phyloP scores from a whole-genome alignment of 2,113 vertebrate species.

The Choloepus hoffmanni region DNA sequence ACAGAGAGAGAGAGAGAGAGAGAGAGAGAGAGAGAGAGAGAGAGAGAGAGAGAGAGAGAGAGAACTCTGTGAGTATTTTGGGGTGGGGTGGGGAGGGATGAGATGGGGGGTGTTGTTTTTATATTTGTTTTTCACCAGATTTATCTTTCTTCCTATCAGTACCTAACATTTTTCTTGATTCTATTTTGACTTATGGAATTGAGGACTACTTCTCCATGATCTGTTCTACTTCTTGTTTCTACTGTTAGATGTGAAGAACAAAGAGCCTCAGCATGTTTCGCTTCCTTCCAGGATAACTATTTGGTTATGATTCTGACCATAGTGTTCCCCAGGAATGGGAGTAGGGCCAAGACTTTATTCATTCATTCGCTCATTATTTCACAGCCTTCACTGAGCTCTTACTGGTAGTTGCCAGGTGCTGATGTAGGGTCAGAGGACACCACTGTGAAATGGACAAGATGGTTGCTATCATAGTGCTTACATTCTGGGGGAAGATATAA shows the following conservation, averaged over 20 bases:
- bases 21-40: too few relatives aligned
- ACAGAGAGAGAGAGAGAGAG: too few relatives aligned
- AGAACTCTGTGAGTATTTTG: too few relatives aligned
- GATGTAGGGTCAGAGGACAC: not conserved
- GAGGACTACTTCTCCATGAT: not conserved
- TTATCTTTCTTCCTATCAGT: not conserved
- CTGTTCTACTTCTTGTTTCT: not conserved
- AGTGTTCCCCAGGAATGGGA: too few relatives aligned
- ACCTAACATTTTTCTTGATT: not conserved
- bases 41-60: too few relatives aligned
- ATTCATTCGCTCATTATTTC: not conserved
- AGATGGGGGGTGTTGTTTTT: too few relatives aligned
- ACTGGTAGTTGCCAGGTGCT: not conserved
- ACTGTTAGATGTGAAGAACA: not conserved
- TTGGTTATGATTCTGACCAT: not conserved
- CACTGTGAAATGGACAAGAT: not conserved
- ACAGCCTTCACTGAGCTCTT: not conserved
- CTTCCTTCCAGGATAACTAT: not conserved
- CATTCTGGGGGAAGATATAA: not conserved
- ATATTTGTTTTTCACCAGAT: not conserved
- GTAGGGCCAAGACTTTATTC: not conserved
- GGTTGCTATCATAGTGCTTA: not conserved
- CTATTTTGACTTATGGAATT: constrained; percentile 10
- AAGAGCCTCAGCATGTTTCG: not conserved
- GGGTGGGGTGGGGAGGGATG: too few relatives aligned